A percentile compares a stretch with the other conserved stretches of the same genome.
Conservation (phyloP, 53 echinoderm and acorn worm genomes). For the Temnopleurus reevesii region DNA sequence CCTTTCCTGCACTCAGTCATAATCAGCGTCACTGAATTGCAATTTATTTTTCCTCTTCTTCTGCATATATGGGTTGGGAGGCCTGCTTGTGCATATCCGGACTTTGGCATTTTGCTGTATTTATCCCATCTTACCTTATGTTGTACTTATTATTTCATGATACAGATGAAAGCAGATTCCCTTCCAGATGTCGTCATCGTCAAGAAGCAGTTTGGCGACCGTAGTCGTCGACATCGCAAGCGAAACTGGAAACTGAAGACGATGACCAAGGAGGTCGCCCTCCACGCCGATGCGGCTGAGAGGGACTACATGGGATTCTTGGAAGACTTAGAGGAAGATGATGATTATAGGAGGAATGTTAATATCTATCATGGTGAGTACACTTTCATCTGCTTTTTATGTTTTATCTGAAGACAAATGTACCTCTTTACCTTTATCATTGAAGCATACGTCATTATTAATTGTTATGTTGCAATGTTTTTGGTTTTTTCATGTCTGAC, state of each 20-base stretch:
- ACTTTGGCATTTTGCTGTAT: no score
- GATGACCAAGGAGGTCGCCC: conserved; percentile 71
- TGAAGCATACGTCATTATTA: no score
- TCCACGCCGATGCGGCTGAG: conserved; percentile 69
- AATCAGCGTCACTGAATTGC: no score
- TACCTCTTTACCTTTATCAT: not conserved
- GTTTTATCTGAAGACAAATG: not conserved
- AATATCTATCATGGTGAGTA: conserved; percentile 89
- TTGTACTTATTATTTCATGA: not conserved
- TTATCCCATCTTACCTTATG: not conserved
- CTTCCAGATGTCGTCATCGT: conserved; percentile 86
- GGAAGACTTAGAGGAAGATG: conserved; percentile 93
- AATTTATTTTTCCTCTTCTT: no score
- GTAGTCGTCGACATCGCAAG: conserved; percentile 73
- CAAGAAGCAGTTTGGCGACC: conserved; percentile 86
- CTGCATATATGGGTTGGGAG: no score
- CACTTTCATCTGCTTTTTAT: not conserved
- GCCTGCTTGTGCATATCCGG: no score
- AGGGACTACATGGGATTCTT: conserved; percentile 93
- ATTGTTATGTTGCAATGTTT: no score
- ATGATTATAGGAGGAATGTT: conserved; percentile 85
- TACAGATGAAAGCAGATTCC: conserved; percentile 68
- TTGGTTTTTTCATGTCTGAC: no score
- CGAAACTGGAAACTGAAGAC: conserved; percentile 93
- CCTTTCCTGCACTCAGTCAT: no score